phyloP scores from a whole-genome alignment of 1,140 invertebrate genomes.

The Drosophila neocordata region DNA sequence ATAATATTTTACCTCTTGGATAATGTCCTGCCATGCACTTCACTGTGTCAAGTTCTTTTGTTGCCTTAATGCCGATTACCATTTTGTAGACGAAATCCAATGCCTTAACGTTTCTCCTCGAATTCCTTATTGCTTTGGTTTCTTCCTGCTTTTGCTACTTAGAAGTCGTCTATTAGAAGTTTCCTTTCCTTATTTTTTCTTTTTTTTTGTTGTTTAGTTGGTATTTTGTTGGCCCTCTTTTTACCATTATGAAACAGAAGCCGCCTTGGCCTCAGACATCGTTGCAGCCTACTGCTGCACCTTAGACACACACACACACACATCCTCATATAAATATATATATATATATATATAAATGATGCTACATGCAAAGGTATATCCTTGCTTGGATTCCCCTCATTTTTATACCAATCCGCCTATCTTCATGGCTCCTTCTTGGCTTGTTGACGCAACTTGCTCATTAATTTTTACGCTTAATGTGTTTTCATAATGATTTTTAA shows the following conservation, averaged over 20 bases:
- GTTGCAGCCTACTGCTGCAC: slow-evolving; percentile 49
- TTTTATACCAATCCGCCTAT: slow-evolving; percentile 9
- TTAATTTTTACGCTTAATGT: slow-evolving; percentile 81
- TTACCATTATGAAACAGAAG: slow-evolving; percentile 54
- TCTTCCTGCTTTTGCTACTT: not conserved
- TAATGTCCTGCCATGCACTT: not conserved
- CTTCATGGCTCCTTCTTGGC: slow-evolving; percentile 24
- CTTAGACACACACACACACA: slow-evolving; percentile 31
- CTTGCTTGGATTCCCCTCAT: not conserved
- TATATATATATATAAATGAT: not conserved
- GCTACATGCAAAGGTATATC: not conserved
- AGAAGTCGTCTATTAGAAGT: slow-evolving; percentile 35
- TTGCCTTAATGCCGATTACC: slow-evolving; percentile 53
- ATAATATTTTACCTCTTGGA: not conserved
- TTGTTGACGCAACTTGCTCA: slow-evolving; percentile 75
- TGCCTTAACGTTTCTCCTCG: slow-evolving; percentile 27
- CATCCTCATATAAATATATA: not conserved
- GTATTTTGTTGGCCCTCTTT: slow-evolving; percentile 27
- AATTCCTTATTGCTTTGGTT: not conserved
- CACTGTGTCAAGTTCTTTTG: slow-evolving; percentile 16
- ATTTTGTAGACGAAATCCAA: slow-evolving; percentile 54
- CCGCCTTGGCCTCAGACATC: slow-evolving; percentile 22
- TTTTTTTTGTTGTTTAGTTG: slow-evolving; percentile 27
- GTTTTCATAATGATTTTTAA: slow-evolving; percentile 77
- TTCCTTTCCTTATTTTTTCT: slow-evolving; percentile 62